These are phyloP conservation scores for Eilema depressum DNA, from an alignment of 2,888 invertebrate genomes.

Conservation along the genomic window DNA sequence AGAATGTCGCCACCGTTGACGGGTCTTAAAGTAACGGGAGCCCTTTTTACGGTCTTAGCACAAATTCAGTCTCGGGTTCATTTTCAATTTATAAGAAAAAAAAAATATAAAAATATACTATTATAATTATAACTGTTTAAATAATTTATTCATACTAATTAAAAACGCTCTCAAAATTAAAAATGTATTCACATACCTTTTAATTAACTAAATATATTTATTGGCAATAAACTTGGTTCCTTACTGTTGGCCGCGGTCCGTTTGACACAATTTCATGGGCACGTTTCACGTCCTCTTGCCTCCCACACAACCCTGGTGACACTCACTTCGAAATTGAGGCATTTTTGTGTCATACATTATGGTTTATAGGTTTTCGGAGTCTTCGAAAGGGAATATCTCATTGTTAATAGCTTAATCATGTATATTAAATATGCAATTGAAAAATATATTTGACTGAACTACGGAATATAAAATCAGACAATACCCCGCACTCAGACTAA, in stretches of 20 bases:
- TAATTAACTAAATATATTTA: conserved; percentile 16
- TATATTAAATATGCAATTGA: not conserved
- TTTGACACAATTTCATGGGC: conserved; percentile 63
- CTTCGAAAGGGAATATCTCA: not conserved
- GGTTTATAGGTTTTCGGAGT: conserved; percentile 7
- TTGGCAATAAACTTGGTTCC: conserved; percentile 36
- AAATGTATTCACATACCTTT: not conserved
- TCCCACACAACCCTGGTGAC: conserved; percentile 54
- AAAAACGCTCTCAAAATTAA: not conserved
- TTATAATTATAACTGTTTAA: not conserved
- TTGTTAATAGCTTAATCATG: not conserved
- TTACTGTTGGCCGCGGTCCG: conserved; percentile 38
- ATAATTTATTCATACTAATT: not conserved
- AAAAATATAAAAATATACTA: too few relatives aligned
- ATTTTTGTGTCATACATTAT: conserved; percentile 20
- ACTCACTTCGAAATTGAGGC: conserved; percentile 30
- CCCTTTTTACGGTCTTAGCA: not conserved
- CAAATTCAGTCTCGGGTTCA: not conserved
- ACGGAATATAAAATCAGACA: not conserved
- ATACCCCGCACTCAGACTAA: too few relatives aligned
- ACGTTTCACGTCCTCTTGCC: conserved; percentile 50
- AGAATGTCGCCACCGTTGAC: too few relatives aligned
- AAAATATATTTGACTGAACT: not conserved
- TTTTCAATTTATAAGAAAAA: not conserved
- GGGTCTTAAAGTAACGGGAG: not conserved